phyloP scores from a whole-genome alignment of 2,113 vertebrate species.

The Raphicerus campestris region DNA sequence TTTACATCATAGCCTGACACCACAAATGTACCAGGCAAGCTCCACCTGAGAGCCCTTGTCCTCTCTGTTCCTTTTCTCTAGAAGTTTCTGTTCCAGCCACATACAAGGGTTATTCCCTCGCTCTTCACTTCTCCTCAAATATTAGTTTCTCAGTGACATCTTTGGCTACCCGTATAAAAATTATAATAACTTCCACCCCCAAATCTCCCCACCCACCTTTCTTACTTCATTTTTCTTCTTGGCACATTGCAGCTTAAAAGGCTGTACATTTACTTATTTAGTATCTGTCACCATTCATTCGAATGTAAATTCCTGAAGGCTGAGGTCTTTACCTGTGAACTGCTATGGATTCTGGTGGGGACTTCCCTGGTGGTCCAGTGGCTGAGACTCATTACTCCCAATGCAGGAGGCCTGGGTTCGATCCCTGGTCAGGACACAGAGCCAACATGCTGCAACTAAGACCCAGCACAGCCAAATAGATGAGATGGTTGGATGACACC shows the following conservation, averaged over 20 bases:
- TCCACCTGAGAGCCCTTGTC: not conserved
- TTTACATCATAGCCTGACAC: not conserved
- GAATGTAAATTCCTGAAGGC: not conserved
- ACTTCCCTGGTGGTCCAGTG: not conserved
- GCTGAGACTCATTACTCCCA: not conserved
- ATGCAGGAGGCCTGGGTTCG: not conserved
- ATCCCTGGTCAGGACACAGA: not conserved
- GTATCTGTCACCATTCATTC: not conserved
- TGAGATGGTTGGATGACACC: not conserved
- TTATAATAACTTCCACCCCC: not conserved
- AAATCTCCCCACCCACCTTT: not conserved
- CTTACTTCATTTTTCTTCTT: not conserved
- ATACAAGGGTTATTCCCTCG: not conserved
- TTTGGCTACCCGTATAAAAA: not conserved
- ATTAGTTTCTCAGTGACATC: not conserved
- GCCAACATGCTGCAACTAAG: not conserved
- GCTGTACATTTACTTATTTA: not conserved
- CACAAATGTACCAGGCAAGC: not conserved
- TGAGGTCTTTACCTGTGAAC: not conserved
- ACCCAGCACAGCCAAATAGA: not conserved
- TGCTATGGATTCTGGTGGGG: not conserved
- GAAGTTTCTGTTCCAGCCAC: not conserved
- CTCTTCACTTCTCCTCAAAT: not conserved
- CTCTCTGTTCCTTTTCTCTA: not conserved
- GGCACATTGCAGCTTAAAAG: not conserved